Conservation (phyloP, 2,888 invertebrate species). For the Tyria jacobaeae region DNA sequence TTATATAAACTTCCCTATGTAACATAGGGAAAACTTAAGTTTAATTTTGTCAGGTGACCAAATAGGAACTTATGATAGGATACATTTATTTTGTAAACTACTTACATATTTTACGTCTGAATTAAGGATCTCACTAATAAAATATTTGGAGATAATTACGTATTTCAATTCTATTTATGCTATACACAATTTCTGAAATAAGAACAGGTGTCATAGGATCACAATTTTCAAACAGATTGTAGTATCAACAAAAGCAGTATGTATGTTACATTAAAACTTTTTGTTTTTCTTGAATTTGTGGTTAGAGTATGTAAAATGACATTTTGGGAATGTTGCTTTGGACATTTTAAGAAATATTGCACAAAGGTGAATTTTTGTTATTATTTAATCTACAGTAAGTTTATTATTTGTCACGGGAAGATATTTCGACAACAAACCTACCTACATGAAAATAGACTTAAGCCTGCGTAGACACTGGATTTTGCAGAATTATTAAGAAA, state of each 20-base stretch:
- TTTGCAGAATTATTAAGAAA: not conserved
- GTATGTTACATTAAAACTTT: slow-evolving; percentile 34
- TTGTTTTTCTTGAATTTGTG: slow-evolving; percentile 32
- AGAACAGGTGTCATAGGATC: not conserved
- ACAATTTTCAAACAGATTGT: not conserved
- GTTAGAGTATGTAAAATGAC: slow-evolving; percentile 34
- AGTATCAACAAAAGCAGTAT: not conserved
- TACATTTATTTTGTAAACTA: slow-evolving; percentile 4
- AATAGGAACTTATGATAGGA: not conserved
- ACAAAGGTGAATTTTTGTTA: slow-evolving; percentile 42
- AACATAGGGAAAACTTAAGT: not conserved
- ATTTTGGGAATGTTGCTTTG: slow-evolving; percentile 22
- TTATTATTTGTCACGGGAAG: slow-evolving; percentile 25
- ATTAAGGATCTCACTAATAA: not conserved
- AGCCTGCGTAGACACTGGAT: not conserved
- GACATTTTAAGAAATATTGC: slow-evolving; percentile 23
- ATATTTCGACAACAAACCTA: slow-evolving; percentile 20
- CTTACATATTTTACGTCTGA: not conserved
- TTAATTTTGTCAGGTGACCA: not conserved
- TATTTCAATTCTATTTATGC: not conserved
- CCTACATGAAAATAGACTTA: slow-evolving; percentile 13
- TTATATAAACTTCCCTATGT: not conserved
- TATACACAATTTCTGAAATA: not conserved
- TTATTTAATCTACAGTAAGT: slow-evolving; percentile 30
- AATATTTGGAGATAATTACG: not conserved